Base-by-base conservation (phyloP, 2,113 vertebrate species). In the Prietella phreatophila region DNA sequence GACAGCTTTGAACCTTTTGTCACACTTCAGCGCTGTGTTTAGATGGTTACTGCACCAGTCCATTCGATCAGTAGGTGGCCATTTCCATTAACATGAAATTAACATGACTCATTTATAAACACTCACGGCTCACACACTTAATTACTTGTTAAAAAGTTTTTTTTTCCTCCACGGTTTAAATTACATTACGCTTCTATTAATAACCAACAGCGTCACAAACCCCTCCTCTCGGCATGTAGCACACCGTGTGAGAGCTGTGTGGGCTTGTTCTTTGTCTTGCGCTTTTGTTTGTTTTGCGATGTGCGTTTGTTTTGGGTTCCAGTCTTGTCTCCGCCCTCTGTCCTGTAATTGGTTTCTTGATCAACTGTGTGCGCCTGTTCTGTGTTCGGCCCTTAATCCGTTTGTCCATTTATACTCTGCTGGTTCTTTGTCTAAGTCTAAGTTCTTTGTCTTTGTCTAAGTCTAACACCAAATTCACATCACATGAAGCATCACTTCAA, bases 1-100 rank as follows among this genome's bases (percentile, higher is more conserved):
- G 36, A 60, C 42, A 82, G 75, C 89, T 90, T 90, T 90, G 89
- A 90, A 88, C 79, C 42, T 78, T 86, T 78, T 30, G 67, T 50
- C 10, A 55, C 87, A 42, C 69, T 88, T 84, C 58, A 65, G 56
- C n/a, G 17, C 42, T 78, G 75, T 83, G 84, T 84, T 88, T 84
- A 84, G 22, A 88, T 78, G 65, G 56, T 61, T 61, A 9, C 22
- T 19, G 22, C 69, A 47, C 42, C 58, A 79, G 15, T 76, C 39
- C 69, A 88, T 75, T 83, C 63, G 56, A 76, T 25, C 20, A 78
- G 86, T 83, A 60, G 65, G 67, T 42, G 86, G 67, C 36, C 86
- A 71, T 47, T 87, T 83, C 39, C 6, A 61, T 63, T 13, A 27
- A 39, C 78, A 81, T 56, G 39, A 73, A 69, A 76, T 83, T 75